These are phyloP conservation scores for Apotomis turbidana DNA, from an alignment of 2,888 invertebrate genomes.

Conservation along the genomic window DNA sequence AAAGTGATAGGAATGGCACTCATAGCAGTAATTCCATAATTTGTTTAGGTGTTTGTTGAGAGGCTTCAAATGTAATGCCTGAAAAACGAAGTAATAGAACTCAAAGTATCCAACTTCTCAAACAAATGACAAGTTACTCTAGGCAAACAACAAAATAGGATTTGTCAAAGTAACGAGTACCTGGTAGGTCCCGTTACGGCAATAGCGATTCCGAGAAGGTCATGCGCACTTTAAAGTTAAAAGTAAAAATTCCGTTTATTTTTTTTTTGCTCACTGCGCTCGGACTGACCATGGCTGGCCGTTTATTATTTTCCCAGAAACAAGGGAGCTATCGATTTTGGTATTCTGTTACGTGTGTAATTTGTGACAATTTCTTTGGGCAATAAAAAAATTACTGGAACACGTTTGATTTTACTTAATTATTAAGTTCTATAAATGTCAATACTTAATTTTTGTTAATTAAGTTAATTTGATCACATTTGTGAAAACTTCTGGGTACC, in stretches of 20 bases:
- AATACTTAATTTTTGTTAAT: no score
- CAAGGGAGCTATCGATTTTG: conserved; percentile 22
- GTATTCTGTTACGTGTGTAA: conserved; percentile 2
- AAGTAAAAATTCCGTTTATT: conserved; percentile 66
- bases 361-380: conserved; percentile 16
- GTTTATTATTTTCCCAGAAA: conserved; percentile 45
- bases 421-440: no score
- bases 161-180: conserved; percentile 58
- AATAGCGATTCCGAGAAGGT: conserved; percentile 79
- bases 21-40: no score
- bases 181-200: conserved; percentile 77
- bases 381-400: not conserved
- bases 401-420: no score
- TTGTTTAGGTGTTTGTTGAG: not conserved
- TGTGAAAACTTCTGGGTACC: no score
- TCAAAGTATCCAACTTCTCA: not conserved
- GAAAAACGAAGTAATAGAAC: not conserved
- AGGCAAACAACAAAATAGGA: conserved; percentile 41
- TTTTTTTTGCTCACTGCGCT: conserved; percentile 63
- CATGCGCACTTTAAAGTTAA: conserved; percentile 72
- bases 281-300: conserved; percentile 50
- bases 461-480: no score
- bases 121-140: not conserved
- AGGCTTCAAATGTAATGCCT: not conserved
- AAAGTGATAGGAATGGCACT: no score